A percentile compares a stretch with the other conserved stretches of the same genome.
Conservation (phyloP, 2,797 vertebrate species). For the Sebastes itinus region DNA sequence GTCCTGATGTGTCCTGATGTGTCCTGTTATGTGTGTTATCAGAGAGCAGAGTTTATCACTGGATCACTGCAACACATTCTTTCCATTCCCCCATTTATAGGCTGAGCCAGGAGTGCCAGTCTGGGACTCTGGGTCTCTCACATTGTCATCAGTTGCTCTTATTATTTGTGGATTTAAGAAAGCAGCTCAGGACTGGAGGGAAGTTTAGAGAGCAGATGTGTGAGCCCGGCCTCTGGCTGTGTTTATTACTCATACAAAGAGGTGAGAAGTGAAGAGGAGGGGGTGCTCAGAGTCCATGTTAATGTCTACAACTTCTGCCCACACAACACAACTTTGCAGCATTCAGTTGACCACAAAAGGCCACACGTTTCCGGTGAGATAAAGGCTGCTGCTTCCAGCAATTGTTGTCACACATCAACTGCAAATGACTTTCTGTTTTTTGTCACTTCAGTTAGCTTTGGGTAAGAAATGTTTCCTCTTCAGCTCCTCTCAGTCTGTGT, state of each 20-base stretch:
- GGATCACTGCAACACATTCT: slow-evolving; percentile 41
- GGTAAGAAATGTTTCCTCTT: neutral
- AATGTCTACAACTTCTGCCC: neutral
- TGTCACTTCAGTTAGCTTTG: neutral
- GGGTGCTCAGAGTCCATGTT: neutral
- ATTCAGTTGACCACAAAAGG: neutral
- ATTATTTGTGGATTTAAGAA: neutral
- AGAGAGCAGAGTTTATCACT: slow-evolving; percentile 39
- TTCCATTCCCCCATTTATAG: slow-evolving; percentile 49
- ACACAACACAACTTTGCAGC: neutral
- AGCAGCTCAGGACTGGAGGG: neutral
- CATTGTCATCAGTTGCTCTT: neutral
- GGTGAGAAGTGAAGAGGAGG: slow-evolving; percentile 23
- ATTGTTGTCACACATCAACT: neutral
- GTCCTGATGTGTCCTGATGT: no score
- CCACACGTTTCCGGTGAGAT: neutral
- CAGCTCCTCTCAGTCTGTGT: neutral
- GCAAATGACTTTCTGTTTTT: neutral
- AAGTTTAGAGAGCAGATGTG: neutral
- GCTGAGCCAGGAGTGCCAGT: neutral
- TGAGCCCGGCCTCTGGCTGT: neutral
- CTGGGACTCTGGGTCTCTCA: neutral
- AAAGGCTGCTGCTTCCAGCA: neutral
- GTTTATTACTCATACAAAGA: slow-evolving; percentile 36
- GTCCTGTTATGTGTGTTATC: neutral